These are phyloP conservation scores for Drosophila tristis DNA, from an alignment of 1,140 invertebrate species.

Conservation along the genomic window DNA sequence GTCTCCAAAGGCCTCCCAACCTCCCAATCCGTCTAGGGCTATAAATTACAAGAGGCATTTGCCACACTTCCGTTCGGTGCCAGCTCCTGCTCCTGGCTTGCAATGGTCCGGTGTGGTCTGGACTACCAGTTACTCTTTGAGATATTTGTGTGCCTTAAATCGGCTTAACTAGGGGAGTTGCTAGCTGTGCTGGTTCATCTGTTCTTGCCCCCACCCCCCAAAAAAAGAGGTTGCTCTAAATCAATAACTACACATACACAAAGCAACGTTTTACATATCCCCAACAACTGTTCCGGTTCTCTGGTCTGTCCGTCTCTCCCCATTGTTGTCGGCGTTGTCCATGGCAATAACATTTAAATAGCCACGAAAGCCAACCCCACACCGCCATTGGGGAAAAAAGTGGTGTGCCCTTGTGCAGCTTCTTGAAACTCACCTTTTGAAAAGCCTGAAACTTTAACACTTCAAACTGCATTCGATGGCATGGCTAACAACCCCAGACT, in stretches of 20 bases:
- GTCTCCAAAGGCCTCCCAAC: neutral
- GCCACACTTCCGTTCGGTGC: slow-evolving; percentile 68
- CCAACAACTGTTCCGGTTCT: neutral
- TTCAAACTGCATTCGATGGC: slow-evolving; percentile 26
- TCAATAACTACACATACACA: slow-evolving; percentile 51
- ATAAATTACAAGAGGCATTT: slow-evolving; percentile 80
- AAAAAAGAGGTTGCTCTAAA: slow-evolving; percentile 40
- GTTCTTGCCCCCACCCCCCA: neutral
- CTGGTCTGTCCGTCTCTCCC: neutral
- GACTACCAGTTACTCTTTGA: slow-evolving; percentile 60
- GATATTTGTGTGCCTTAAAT: slow-evolving; percentile 77
- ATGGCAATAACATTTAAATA: slow-evolving; percentile 77
- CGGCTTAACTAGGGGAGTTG: slow-evolving; percentile 54
- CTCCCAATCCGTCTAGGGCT: slow-evolving; percentile 28
- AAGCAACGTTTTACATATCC: slow-evolving; percentile 3
- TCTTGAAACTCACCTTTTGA: slow-evolving; percentile 47
- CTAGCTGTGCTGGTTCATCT: slow-evolving; percentile 48
- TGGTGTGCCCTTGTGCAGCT: slow-evolving; percentile 12
- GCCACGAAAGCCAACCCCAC: slow-evolving; percentile 1
- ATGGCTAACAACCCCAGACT: slow-evolving; percentile 42
- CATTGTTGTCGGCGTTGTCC: slow-evolving; percentile 65
- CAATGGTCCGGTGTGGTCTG: slow-evolving; percentile 27
- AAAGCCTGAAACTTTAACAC: slow-evolving; percentile 53
- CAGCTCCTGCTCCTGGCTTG: slow-evolving; percentile 18
- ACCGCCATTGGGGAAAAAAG: neutral